phyloP scores from a whole-genome alignment of 2,888 invertebrate genomes.

The Tenthredo amoena region DNA sequence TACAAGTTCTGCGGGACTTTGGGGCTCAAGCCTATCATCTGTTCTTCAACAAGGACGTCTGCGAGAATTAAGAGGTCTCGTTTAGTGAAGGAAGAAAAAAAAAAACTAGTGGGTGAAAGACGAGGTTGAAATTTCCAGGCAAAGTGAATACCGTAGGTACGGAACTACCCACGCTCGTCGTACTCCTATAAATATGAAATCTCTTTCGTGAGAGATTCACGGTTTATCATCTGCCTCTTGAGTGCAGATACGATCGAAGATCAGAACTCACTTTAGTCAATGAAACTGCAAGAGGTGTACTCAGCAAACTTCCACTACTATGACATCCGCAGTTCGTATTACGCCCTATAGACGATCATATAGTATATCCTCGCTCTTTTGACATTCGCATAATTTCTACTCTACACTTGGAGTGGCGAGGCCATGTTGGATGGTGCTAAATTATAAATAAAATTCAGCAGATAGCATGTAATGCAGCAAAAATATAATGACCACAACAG shows the following conservation, averaged over 20 bases:
- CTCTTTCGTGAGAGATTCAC: background rate
- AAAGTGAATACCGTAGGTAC: background rate
- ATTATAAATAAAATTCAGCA: background rate
- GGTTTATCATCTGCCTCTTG: background rate
- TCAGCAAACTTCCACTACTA: background rate
- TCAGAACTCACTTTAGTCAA: background rate
- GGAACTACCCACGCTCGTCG: background rate
- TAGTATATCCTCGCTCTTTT: background rate
- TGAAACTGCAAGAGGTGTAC: background rate
- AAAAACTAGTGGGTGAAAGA: background rate
- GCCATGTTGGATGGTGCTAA: background rate
- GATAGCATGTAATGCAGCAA: background rate
- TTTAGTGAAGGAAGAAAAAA: background rate
- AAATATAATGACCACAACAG: background rate
- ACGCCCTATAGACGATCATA: background rate
- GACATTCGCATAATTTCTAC: background rate
- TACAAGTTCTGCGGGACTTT: background rate
- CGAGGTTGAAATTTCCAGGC: background rate
- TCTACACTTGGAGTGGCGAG: background rate
- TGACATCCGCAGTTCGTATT: background rate
- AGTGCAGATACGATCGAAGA: background rate
- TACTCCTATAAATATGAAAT: constrained; percentile 1
- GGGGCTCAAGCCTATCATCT: background rate
- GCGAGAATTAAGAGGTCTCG: background rate
- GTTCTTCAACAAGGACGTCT: background rate